Conservation (phyloP, 2,797 vertebrate species). For the Anas capensis region DNA sequence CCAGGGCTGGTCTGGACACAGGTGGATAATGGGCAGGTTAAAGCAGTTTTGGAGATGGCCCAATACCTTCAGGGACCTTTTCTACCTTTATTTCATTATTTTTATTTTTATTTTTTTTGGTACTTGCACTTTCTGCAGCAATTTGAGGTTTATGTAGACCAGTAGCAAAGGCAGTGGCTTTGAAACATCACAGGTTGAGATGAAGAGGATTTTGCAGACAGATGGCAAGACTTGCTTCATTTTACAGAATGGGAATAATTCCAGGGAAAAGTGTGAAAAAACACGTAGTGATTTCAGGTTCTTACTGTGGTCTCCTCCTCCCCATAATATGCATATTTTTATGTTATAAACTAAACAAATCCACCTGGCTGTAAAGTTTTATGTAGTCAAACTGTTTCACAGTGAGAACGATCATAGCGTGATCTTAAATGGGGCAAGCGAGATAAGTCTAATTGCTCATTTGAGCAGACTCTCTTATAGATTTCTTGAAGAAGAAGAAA, state of each 20-base stretch:
- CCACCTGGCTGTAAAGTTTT: not conserved
- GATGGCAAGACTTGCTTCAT: not conserved
- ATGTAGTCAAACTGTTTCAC: not conserved
- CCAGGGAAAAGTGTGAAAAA: not conserved
- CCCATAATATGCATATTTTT: not conserved
- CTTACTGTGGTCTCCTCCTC: not conserved
- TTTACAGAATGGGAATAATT: slow-evolving; percentile 1
- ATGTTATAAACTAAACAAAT: not conserved
- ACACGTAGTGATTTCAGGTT: not conserved
- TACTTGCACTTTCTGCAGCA: not conserved
- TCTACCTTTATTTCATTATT: fast-evolving
- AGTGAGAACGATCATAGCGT: not conserved
- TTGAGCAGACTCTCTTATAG: not conserved
- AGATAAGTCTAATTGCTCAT: not conserved
- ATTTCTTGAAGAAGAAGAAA: not conserved
- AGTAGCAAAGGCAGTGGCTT: not conserved
- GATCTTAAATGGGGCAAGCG: not conserved
- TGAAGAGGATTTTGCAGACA: not conserved
- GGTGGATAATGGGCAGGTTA: fast-evolving
- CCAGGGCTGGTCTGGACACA: fast-evolving
- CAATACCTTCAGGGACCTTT: fast-evolving
- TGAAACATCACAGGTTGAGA: not conserved
- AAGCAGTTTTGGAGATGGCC: not conserved
- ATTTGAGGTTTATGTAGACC: not conserved
- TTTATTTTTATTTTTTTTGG: not conserved